A percentile compares a stretch with the other conserved stretches of the same genome.
Conservation (phyloP, 2,888 invertebrate genomes). For the Leptogaster cylindrica region DNA sequence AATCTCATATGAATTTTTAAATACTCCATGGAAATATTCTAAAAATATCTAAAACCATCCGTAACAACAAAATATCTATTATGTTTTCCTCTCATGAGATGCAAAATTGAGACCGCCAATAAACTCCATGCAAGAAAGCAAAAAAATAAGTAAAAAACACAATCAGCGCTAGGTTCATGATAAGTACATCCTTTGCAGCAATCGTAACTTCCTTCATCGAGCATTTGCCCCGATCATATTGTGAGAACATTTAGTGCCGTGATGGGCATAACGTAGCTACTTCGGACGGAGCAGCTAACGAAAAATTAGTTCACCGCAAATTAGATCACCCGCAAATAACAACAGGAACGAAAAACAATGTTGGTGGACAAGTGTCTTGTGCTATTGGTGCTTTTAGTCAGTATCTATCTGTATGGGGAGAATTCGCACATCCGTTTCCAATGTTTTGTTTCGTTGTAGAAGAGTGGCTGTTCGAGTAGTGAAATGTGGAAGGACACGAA, state of each 20-base stretch:
- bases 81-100: too few relatives aligned
- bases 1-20: too few relatives aligned
- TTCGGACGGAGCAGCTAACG: slow-evolving; percentile 19
- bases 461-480: slow-evolving; percentile 24
- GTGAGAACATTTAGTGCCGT: slow-evolving; percentile 21
- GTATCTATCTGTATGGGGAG: slow-evolving; percentile 4
- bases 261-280: slow-evolving; percentile 16
- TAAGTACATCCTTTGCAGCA: slow-evolving; percentile 47
- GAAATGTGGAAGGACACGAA: slow-evolving; percentile 49
- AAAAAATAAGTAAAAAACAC: slow-evolving; percentile 2
- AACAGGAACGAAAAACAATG: slow-evolving; percentile 19
- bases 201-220: slow-evolving; percentile 37
- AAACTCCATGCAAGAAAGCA: not conserved
- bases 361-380: not conserved
- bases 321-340: not conserved
- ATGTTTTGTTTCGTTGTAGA: slow-evolving; percentile 22
- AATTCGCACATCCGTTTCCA: not conserved
- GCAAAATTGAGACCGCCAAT: not conserved
- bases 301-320: not conserved
- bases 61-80: too few relatives aligned
- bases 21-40: too few relatives aligned
- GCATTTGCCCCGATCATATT: slow-evolving; percentile 11
- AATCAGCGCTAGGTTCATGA: slow-evolving; percentile 30
- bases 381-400: slow-evolving; percentile 24
- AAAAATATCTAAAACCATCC: not conserved